These are phyloP conservation scores for Chrysodeixis includens DNA, from an alignment of 2,888 invertebrate genomes.

Conservation along the genomic window DNA sequence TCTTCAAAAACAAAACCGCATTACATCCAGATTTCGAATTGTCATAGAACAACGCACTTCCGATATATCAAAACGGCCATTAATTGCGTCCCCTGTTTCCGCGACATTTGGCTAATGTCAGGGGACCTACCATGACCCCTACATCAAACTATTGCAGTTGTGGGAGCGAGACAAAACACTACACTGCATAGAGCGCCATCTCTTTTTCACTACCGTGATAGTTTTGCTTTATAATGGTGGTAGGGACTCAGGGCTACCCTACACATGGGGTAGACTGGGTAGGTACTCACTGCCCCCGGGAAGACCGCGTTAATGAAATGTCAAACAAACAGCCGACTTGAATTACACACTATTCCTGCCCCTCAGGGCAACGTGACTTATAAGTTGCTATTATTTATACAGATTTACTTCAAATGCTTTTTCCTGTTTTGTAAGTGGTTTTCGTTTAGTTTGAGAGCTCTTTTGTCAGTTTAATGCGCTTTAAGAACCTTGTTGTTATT, in stretches of 20 bases:
- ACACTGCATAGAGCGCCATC: too few relatives aligned
- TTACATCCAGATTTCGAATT: constrained; percentile 22
- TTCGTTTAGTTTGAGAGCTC: not conserved
- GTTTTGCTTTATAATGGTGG: too few relatives aligned
- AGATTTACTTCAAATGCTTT: constrained; percentile 1
- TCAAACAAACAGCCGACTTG: constrained; percentile 29
- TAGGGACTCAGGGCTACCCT: constrained; percentile 28
- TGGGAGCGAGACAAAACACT: too few relatives aligned
- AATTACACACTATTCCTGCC: constrained; percentile 11
- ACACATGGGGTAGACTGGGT: constrained; percentile 23
- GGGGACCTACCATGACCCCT: too few relatives aligned
- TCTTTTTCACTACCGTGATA: too few relatives aligned
- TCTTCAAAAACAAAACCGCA: constrained; percentile 9
- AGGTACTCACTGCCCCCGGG: constrained; percentile 21
- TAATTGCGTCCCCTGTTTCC: constrained; percentile 61
- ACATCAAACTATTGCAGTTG: too few relatives aligned
- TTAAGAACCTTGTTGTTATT: not conserved
- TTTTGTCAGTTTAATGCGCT: not conserved
- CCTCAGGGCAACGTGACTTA: not conserved
- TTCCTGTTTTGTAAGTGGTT: constrained; percentile 1
- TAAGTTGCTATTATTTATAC: constrained; percentile 3
- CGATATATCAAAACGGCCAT: constrained; percentile 64
- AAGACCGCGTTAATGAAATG: constrained; percentile 49
- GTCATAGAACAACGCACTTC: constrained; percentile 28
- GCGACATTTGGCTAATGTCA: constrained; percentile 69